These are phyloP conservation scores for Macrobrachium nipponense DNA, from an alignment of 1,140 invertebrate species.

Conservation along the genomic window DNA sequence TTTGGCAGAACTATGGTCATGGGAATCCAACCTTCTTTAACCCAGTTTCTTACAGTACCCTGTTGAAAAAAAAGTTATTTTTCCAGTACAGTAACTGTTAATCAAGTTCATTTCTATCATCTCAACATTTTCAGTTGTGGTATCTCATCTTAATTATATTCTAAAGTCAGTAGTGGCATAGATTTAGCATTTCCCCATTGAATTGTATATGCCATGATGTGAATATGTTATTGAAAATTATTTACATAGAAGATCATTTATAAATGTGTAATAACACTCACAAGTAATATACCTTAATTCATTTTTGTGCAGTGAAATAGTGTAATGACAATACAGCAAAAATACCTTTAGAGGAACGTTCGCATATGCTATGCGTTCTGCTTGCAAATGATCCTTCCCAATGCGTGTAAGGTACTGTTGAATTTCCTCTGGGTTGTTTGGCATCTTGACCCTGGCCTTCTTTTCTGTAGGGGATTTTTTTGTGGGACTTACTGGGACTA, in stretches of 20 bases:
- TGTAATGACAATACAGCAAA: too few species aligned
- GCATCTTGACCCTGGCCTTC: background rate
- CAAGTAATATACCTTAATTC: too few species aligned
- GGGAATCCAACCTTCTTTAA: slow-evolving; percentile 37
- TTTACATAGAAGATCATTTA: too few species aligned
- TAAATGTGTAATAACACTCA: too few species aligned
- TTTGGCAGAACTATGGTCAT: background rate
- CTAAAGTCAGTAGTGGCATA: background rate
- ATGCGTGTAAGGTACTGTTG: slow-evolving; percentile 24
- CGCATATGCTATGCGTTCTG: slow-evolving; percentile 29
- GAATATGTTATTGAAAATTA: too few species aligned
- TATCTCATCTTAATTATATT: too few species aligned
- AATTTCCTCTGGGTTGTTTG: slow-evolving; percentile 26
- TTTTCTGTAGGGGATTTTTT: background rate
- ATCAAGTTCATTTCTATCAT: too few species aligned
- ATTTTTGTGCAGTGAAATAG: too few species aligned
- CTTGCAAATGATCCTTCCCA: slow-evolving; percentile 38
- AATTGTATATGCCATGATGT: too few species aligned
- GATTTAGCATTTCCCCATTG: too few species aligned
- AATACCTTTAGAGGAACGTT: slow-evolving; percentile 50
- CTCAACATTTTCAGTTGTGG: too few species aligned
- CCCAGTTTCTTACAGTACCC: slow-evolving; percentile 24
- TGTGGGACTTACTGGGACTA: too few species aligned
- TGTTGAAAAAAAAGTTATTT: background rate
- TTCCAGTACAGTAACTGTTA: background rate